A percentile compares a stretch with the other conserved stretches of the same genome.
These are phyloP conservation scores for Cataglyphis rosenhaueri DNA, from an alignment of 2,888 invertebrate genomes.

Conservation along the genomic window DNA sequence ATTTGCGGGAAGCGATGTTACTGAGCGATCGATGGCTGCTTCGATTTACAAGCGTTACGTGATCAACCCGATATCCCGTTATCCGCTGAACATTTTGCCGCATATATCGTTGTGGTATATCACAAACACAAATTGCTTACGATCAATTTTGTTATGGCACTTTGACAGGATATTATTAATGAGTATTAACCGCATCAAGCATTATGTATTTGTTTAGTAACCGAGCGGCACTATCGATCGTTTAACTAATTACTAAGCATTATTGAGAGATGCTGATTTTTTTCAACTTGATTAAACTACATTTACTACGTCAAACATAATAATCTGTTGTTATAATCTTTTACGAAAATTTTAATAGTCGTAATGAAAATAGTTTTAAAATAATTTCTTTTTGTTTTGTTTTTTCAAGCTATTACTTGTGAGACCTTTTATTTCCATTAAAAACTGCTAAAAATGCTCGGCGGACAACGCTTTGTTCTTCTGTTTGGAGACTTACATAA, in stretches of 20 bases:
- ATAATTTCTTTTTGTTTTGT: not conserved
- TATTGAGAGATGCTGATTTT: not conserved
- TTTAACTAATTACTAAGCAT: not conserved
- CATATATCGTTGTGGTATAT: conserved; percentile 8
- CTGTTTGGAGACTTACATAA: conserved; percentile 28
- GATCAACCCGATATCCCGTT: conserved; percentile 27
- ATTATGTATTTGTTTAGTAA: conserved; percentile 17
- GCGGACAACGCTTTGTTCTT: conserved; percentile 25
- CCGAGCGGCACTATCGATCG: conserved; percentile 18
- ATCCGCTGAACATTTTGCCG: conserved; percentile 42
- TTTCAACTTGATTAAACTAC: conserved; percentile 10
- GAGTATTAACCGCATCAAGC: conserved; percentile 35
- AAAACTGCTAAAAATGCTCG: conserved; percentile 29
- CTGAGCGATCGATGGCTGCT: conserved; percentile 28
- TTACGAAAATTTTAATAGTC: not conserved
- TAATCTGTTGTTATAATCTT: not conserved
- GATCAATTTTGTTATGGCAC: conserved; percentile 31
- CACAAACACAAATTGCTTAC: conserved; percentile 32
- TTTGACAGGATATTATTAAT: conserved; percentile 42
- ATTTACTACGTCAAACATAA: not conserved
- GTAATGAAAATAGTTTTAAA: not conserved
- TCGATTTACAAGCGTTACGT: conserved; percentile 31
- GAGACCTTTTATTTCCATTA: not conserved
- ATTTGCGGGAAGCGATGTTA: conserved; percentile 9
- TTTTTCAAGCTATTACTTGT: not conserved